Evolutionary conservation across 2,797 vertebrate genomes (phyloP).

Genomic region (Petrocephalus schoutedeni): DNA sequence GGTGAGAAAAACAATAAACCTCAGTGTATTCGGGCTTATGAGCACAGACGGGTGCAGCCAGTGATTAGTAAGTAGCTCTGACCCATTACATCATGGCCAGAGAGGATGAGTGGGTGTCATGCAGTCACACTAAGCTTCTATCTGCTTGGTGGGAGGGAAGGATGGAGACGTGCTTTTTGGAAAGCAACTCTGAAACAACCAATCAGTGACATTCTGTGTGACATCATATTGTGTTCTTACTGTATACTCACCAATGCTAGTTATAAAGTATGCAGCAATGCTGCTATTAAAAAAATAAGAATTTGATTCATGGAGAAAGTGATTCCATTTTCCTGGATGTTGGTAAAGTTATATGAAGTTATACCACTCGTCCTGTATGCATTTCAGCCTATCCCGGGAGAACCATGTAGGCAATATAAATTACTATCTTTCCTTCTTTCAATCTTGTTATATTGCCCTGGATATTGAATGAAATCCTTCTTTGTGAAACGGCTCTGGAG

Average conservation of each 20-base stretch:
- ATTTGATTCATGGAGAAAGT: neutral
- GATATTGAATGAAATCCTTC: constrained; percentile 8
- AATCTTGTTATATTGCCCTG: neutral
- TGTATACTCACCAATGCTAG: neutral
- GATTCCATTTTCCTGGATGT: neutral
- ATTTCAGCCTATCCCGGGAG: neutral
- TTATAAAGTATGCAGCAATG: neutral
- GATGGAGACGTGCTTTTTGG: neutral
- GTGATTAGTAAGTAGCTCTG: neutral
- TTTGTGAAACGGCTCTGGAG: neutral
- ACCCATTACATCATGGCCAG: constrained; percentile 5
- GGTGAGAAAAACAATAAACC: neutral
- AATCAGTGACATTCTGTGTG: neutral
- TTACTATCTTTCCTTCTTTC: neutral
- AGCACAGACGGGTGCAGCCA: neutral
- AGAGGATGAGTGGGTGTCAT: neutral
- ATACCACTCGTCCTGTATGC: neutral
- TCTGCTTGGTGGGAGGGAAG: neutral
- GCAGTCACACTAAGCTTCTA: neutral
- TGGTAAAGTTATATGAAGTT: neutral
- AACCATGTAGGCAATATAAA: neutral
- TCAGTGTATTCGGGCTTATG: neutral
- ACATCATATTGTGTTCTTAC: neutral
- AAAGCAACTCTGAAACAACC: neutral
- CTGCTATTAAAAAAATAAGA: neutral